These are phyloP conservation scores for Anagyrus pseudococci DNA, from an alignment of 2,888 invertebrate species.

Conservation along the genomic window DNA sequence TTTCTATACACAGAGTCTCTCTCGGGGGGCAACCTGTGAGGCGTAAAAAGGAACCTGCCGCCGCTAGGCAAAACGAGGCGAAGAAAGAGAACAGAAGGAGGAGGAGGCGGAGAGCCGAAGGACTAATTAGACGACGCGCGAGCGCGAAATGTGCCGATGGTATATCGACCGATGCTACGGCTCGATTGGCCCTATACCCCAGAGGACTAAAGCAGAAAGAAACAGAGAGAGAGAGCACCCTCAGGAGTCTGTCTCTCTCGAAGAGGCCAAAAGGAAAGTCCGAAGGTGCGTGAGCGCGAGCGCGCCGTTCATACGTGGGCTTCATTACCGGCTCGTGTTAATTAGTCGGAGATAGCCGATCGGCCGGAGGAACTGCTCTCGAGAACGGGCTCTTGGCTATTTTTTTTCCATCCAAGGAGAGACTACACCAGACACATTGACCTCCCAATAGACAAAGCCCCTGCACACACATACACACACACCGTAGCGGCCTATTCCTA, in stretches of 20 bases:
- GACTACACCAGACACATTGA: constrained; percentile 23
- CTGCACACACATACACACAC: neutral
- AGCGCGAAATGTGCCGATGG: constrained; percentile 42
- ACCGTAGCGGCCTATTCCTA: neutral
- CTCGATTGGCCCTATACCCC: constrained; percentile 14
- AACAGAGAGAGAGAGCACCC: neutral
- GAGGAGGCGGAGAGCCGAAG: too few species aligned
- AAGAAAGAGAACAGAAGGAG: constrained; percentile 20
- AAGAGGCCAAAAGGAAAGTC: constrained; percentile 13
- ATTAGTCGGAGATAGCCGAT: constrained; percentile 57
- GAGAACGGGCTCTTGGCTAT: neutral
- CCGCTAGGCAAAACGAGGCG: constrained; percentile 5
- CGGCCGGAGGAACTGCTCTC: constrained; percentile 38
- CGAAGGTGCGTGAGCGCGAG: constrained; percentile 24
- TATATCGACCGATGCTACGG: constrained; percentile 37
- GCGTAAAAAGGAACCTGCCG: too few species aligned
- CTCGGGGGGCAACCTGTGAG: too few species aligned
- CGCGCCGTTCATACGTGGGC: constrained; percentile 42
- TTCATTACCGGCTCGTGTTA: constrained; percentile 57
- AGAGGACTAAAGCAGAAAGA: neutral
- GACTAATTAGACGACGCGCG: constrained; percentile 46
- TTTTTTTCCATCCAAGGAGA: constrained; percentile 1
- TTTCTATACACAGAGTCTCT: too few species aligned
- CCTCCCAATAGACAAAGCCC: constrained; percentile 10
- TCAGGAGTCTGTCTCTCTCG: too few species aligned